Base-by-base conservation (phyloP, 1,140 invertebrate genomes). In the Cephus cinctus region DNA sequence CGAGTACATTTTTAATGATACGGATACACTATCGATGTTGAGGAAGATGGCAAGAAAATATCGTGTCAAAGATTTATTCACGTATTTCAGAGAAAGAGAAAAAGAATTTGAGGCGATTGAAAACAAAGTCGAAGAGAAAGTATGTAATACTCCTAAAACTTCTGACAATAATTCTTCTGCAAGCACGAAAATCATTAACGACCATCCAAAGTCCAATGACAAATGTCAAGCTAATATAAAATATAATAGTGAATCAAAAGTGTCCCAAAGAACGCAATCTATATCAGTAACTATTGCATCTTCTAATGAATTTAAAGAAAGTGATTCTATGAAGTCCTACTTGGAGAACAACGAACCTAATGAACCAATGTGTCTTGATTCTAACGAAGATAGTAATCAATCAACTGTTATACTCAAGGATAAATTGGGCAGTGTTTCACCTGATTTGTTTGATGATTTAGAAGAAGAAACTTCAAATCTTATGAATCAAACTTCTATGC, bases 21-120 rank as follows among this genome's bases (percentile, higher is more conserved):
- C 54, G 16, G 20, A 16, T 5, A 51, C 46, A 3, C 43, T 67
- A 11, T 35, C 43, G 21, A 21, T 43, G 55, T 43, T 69, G n/a
- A 52, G 58, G 39, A n/a, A 39, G 19, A 47, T 75, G 9, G 70
- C 68, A 41, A 63, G 56, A 40, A 61, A 55, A 18, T 54, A 54
- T 12, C 19, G 27, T 9, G 21, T 54, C 9, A 39, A 27, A 19
- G 43, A 46, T 16, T 49, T 72, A 16, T 66, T 73, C 44, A 4
- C 12, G 34, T 69, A 66, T 52, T 45, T 69, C n/a, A n/a, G n/a
- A 39, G 30, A 25, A 38, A 40, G 56, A 49, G 42, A 25, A 43
- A 60, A 50, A 36, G 40, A 51, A 42, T 31, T 36, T 43, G 27
- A 51, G 38, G 8, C 30, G 20, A 41, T 2, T 15, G 21, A 43